Percentiles rank a stretch among this genome's conserved stretches.
phyloP scores from a whole-genome alignment of 2,888 invertebrate species.

The Ectemnius cavifrons region DNA sequence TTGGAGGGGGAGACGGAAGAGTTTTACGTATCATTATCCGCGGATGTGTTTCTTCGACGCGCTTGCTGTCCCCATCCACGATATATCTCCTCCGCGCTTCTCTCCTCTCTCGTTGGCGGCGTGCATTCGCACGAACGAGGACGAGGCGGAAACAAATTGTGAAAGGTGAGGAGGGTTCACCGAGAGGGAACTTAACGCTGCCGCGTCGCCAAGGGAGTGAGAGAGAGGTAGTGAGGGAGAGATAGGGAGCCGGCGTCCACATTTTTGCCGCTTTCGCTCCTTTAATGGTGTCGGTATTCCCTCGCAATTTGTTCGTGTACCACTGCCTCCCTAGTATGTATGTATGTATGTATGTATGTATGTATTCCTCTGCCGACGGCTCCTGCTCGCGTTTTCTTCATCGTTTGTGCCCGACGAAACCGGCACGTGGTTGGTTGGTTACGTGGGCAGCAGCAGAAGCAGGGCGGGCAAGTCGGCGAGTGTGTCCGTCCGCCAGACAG shows the following conservation, averaged over 20 bases:
- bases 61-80: neutral
- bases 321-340: slow-evolving; percentile 44
- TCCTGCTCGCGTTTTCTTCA: slow-evolving; percentile 42
- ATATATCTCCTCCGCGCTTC: neutral
- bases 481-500: neutral
- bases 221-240: slow-evolving; percentile 25
- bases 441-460: neutral
- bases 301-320: slow-evolving; percentile 64
- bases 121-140: neutral
- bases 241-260: slow-evolving; percentile 41
- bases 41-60: slow-evolving; percentile 18
- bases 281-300: slow-evolving; percentile 68
- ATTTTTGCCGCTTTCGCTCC: slow-evolving; percentile 74
- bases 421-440: slow-evolving; percentile 35
- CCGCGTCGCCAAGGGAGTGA: slow-evolving; percentile 11
- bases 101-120: slow-evolving; percentile 4
- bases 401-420: slow-evolving; percentile 25
- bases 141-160: slow-evolving; percentile 55
- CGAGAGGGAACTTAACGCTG: slow-evolving; percentile 25
- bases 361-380: neutral
- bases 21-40: slow-evolving; percentile 40
- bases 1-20: slow-evolving; percentile 11
- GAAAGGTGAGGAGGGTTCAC: slow-evolving; percentile 46
- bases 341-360: too few species aligned
- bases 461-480: neutral